Base-by-base conservation (phyloP, 1,140 invertebrate species). In the Drusus annulatus region DNA sequence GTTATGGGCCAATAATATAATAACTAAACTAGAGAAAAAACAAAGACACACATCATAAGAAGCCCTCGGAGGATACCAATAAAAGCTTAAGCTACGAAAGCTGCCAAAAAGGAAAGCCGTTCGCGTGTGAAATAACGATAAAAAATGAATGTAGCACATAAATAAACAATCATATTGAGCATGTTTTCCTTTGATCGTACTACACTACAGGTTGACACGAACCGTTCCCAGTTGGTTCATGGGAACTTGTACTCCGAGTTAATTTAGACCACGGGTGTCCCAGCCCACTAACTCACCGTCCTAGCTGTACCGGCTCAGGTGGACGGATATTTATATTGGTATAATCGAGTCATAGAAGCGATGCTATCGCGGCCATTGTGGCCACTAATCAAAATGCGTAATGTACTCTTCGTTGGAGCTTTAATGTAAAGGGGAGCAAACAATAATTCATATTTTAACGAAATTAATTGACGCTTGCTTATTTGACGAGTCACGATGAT, bases 161-260 rank as follows among this genome's bases (percentile, higher is more conserved):
- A 71, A 71, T 51, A 71, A 71, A 71, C 50, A 71, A 71, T 52
- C 19, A 0, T 25, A 71, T 71, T 52, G 16, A 54, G 25, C 68
- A 21, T 25, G 68, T 71, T 71, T 71, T 52, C 19, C 45, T 71
- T 76, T 76, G 13, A 51, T 63, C 74, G 23, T 45, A 74, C 23
- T 36, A 36, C 31, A 28, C 2, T 28, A 3, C 8, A 25, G 45
- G 74, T 63, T 63, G 74, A 76, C 74, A 76, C 23, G 74, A 45
- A 63, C 60, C n/a, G n/a, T n/a, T n/a, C n/a, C n/a, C 54, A 71
- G 54, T 52, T 13, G 68, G 23, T 25, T 50, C 36, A 25, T 23
- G 21, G 68, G 25, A 71, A 71, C 68, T 71, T 71, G 52, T 54
- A 52, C 54, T 16, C 17, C 7, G 16, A 52, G 15, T 17, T 71